Conservation (phyloP, 2,888 invertebrate species). For the Cepaea hortensis region DNA sequence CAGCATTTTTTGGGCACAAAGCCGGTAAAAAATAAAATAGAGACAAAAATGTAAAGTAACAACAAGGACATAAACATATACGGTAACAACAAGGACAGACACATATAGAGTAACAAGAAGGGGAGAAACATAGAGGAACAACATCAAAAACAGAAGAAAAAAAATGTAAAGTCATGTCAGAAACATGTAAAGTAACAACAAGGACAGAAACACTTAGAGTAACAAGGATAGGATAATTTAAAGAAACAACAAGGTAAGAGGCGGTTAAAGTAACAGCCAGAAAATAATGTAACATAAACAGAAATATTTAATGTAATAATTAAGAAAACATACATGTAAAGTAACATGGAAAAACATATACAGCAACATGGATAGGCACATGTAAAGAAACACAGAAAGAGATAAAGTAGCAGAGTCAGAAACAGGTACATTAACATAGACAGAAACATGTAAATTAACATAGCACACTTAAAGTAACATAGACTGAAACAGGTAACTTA, state of each 20-base stretch:
- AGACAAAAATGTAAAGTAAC: too few species aligned
- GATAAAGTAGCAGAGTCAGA: background rate
- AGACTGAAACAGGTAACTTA: too few species aligned
- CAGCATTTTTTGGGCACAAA: too few species aligned
- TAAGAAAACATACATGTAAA: background rate
- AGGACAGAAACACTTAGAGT: slow-evolving; percentile 5
- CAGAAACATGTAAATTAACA: background rate
- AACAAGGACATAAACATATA: too few species aligned
- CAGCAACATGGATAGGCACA: background rate
- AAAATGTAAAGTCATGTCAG: background rate
- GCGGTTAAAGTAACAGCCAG: slow-evolving; percentile 17
- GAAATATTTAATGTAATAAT: background rate
- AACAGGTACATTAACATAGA: background rate
- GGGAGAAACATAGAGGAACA: background rate
- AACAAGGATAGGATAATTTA: too few species aligned
- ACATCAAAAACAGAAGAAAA: background rate
- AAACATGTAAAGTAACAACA: background rate
- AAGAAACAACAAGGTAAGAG: slow-evolving; percentile 16
- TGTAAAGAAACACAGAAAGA: background rate
- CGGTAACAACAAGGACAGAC: too few species aligned
- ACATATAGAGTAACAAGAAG: background rate
- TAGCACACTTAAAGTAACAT: too few species aligned
- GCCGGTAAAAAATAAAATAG: too few species aligned
- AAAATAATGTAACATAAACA: background rate
- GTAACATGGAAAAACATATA: background rate